Conservation (phyloP, 2,797 vertebrate species). For the Semotilus atromaculatus region DNA sequence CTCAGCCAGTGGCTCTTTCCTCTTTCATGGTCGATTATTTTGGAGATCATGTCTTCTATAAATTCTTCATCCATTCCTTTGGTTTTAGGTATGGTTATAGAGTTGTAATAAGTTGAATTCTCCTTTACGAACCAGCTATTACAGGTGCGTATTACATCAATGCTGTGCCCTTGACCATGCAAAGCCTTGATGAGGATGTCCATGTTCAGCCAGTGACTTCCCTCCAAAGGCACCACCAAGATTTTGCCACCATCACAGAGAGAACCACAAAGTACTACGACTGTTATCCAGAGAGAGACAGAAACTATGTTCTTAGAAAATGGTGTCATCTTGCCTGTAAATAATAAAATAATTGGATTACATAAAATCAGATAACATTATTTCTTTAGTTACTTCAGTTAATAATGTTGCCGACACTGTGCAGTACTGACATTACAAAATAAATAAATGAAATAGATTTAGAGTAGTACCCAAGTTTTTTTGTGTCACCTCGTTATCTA, state of each 20-base stretch:
- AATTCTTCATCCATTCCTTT: slow-evolving; percentile 36
- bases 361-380: not conserved
- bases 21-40: slow-evolving; percentile 61
- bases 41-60: slow-evolving; percentile 44
- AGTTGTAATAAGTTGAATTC: slow-evolving; percentile 38
- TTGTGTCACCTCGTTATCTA: not conserved
- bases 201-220: slow-evolving; percentile 59
- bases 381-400: not conserved
- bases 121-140: slow-evolving; percentile 55
- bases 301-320: not conserved
- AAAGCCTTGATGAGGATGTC: slow-evolving; percentile 46
- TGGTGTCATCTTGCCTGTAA: slow-evolving; percentile 15
- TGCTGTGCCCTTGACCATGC: slow-evolving; percentile 34
- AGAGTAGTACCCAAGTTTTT: not conserved
- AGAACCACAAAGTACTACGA: not conserved
- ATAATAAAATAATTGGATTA: not conserved
- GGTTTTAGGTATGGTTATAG: slow-evolving; percentile 35
- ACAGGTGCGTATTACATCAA: slow-evolving; percentile 33
- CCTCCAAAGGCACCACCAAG: slow-evolving; percentile 47
- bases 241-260: slow-evolving; percentile 49
- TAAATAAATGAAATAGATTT: not conserved
- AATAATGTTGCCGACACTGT: not conserved
- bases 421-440: not conserved
- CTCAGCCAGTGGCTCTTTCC: slow-evolving; percentile 39
- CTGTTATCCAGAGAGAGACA: not conserved